Evolutionary conservation across 1,140 invertebrate genomes (phyloP), one percentile per base, ranked within the genome.

Genomic region (Drosophila nikananu): DNA sequence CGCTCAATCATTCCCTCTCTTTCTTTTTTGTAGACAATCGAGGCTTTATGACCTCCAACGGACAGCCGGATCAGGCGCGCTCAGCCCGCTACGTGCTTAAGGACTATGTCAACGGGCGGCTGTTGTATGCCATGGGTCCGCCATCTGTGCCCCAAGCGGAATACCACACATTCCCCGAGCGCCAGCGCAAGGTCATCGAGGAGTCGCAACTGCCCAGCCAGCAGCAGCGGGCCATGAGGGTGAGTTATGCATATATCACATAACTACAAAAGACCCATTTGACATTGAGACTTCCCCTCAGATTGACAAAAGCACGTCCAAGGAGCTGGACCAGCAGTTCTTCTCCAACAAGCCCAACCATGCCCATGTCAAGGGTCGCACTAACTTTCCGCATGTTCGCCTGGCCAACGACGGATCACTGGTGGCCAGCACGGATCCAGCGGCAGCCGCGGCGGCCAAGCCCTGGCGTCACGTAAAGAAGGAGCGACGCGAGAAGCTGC

Each of bases 11-110:
- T 13, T 9, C 25, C 9, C 10, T 39, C 49, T 46, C 71, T 77
- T 71, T 70, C 68, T 66, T 37, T 49, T 58, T 19, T 75, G 90
- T 92, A 97, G 97, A 96, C 93, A 98, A 97, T 94, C 95, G 98
- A 86, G 98, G 98, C 39, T 99, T 97, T 92, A 99, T 99, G 98
- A 99, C 98, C 1, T 96, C 96, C 19, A 97, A 97, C 86, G 98
- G 98, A 0, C 95, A 98, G 77, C 98, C 99, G 1, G 99, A 99
- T 94, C 96, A 97, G 93, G 95, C 98, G 1, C 94, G 98, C 60
- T 96, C 98, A 5, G 96, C 98, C 2, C 95, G 98, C 35, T 96
- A 97, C 42, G 94, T 99, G 75, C 94, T 99, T 0, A 99, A 99
- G 93, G 98, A 99, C 93, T 99, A 97, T 92, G 97, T 99, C 1